Conservation (phyloP, 2,797 vertebrate genomes). For the Ctenosaura bakeri region DNA sequence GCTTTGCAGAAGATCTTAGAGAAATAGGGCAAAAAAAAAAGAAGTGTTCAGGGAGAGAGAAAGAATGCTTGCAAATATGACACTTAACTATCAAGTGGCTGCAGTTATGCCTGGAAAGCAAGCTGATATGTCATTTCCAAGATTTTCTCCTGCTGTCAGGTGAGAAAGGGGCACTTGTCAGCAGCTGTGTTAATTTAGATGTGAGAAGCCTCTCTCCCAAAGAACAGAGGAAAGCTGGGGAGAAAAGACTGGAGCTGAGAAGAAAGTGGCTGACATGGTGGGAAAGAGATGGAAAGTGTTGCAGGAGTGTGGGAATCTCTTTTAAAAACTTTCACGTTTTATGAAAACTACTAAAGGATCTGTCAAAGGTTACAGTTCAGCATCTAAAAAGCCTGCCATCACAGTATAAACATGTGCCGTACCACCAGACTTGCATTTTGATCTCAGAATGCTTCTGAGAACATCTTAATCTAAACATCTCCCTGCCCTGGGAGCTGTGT, state of each 20-base stretch:
- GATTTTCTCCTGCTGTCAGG: conserved; percentile 67
- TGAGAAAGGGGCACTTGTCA: conserved; percentile 52
- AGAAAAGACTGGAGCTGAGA: conserved; percentile 59
- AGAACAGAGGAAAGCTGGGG: conserved; percentile 56
- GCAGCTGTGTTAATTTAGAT: conserved; percentile 67
- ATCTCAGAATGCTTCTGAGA: neutral
- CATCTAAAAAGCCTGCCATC: neutral
- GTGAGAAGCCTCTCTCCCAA: conserved; percentile 52
- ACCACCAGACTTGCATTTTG: neutral
- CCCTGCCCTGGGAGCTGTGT: neutral
- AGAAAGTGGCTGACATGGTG: conserved; percentile 55
- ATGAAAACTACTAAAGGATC: conserved; percentile 33
- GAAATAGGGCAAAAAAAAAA: conserved; percentile 56
- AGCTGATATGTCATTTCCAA: conserved; percentile 69
- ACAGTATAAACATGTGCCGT: neutral
- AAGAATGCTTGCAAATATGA: conserved; percentile 66
- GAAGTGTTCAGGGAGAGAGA: conserved; percentile 19
- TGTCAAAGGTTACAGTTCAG: conserved; percentile 13
- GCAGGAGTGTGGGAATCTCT: conserved; percentile 58
- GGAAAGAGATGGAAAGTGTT: conserved; percentile 57
- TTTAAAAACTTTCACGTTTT: conserved; percentile 53
- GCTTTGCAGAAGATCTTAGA: conserved; percentile 27
- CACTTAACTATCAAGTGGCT: conserved; percentile 59
- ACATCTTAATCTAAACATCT: neutral
- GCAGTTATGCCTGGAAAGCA: conserved; percentile 62